Base-by-base conservation (phyloP, 2,113 vertebrate species). In the Albula goreensis region DNA sequence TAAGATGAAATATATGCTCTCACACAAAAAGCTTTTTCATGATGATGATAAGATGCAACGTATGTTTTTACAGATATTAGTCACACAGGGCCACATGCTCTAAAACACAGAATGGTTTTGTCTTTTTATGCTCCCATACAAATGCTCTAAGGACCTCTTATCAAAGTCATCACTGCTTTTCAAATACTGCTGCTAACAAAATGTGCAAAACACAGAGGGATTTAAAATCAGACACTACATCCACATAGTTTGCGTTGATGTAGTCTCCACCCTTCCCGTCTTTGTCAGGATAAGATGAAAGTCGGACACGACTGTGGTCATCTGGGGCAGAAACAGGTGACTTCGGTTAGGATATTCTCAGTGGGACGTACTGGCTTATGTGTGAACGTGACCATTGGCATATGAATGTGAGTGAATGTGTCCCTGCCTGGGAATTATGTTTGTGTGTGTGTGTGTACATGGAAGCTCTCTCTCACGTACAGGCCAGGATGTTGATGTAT, bases 191-290 rank as follows among this genome's bases (percentile, higher is more conserved):
- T 17, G 41, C 70, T 74, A 9, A 31, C n/a, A 70, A 2, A 25
- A 80, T 22, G 5, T 2, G 8, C 70, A 48, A 41, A 51, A 22
- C 50, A 53, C 41, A 78, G 17, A 41, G 52, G 5, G 41, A 74
- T 12, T 0, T 53, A 4, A 50, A 86, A 19, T 50, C 11, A 82
- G 50, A 25, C 63, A 92, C 97, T 95, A 99, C 98, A 85, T 99
- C 97, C 4, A 99, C 97, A 0, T 96, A 99, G 94, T 98, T 99
- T 80, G 98, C 98, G 90, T 99, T 99, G 90, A 99, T 99, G 90
- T 99, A 98, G 92, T 99, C 98, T n/a, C 94, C 96, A 50, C 92
- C 89, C 91, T 94, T 97, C 85, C 96, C 97, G 57, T 97, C 96
- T 90, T 96, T 97, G 91, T 97, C 96, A 79, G 92, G 86, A 89